A percentile compares a stretch with the other conserved stretches of the same genome.
Evolutionary conservation across 2,888 invertebrate species (phyloP).

Genomic region (Eremobia ochroleuca): DNA sequence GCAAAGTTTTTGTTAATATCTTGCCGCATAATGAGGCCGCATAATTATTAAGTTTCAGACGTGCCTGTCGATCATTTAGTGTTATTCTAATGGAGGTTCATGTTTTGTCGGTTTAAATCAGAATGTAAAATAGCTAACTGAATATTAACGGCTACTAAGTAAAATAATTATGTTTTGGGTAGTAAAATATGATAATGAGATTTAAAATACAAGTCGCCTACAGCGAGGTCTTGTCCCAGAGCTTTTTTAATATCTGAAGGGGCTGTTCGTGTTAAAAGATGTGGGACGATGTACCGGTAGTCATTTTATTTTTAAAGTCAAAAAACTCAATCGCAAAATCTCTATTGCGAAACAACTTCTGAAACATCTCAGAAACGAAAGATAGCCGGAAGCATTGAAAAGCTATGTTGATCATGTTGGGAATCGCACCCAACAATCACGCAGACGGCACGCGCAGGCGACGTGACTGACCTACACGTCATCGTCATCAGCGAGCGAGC

Average conservation of each 20-base stretch:
- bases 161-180: conserved; percentile 36
- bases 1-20: conserved; percentile 51
- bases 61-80: conserved; percentile 62
- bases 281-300: not conserved
- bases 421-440: too few relatives aligned
- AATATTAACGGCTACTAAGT: conserved; percentile 37
- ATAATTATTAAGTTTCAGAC: conserved; percentile 52
- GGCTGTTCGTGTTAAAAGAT: conserved; percentile 3
- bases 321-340: not conserved
- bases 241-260: conserved; percentile 11
- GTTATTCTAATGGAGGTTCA: conserved; percentile 54
- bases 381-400: conserved; percentile 2
- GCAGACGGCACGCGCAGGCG: not conserved
- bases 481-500: not conserved
- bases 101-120: conserved; percentile 45
- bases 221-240: not conserved
- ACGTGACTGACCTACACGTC: not conserved
- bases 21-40: conserved; percentile 59
- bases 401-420: conserved; percentile 9
- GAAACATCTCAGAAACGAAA: not conserved
- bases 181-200: conserved; percentile 42
- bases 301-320: conserved; percentile 1
- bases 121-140: conserved; percentile 57
- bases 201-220: conserved; percentile 16
- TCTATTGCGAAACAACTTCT: conserved; percentile 1